Evolutionary conservation across 2,888 invertebrate species (phyloP).

Genomic region (Synergus umbraculus): DNA sequence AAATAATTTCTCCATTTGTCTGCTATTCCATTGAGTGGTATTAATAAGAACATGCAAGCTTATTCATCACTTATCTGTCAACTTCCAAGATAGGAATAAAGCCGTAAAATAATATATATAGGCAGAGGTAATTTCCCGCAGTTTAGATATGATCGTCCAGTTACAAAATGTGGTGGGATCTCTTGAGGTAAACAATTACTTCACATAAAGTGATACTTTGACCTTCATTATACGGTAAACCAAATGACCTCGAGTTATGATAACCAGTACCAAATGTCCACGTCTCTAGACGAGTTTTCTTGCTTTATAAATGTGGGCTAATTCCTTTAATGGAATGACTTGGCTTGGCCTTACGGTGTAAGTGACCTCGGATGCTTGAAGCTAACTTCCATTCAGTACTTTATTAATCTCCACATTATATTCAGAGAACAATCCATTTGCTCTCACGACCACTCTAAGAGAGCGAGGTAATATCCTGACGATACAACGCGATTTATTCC

Average conservation of each 20-base stretch:
- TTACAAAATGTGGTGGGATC: not conserved
- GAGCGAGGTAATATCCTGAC: conserved; percentile 10
- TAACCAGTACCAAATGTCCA: not conserved
- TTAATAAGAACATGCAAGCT: not conserved
- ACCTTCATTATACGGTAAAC: conserved; percentile 9
- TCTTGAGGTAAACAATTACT: not conserved
- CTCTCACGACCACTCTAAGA: conserved; percentile 21
- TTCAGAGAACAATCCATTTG: conserved; percentile 31
- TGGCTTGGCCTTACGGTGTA: conserved; percentile 28
- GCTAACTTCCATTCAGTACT: conserved; percentile 34
- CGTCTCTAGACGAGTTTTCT: not conserved
- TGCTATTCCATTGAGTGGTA: not conserved
- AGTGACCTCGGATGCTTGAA: conserved; percentile 36
- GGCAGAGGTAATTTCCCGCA: no score
- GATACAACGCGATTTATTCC: conserved; percentile 28
- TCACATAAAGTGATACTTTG: conserved; percentile 9
- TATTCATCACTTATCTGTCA: not conserved
- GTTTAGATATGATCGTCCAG: not conserved
- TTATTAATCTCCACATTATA: conserved; percentile 33
- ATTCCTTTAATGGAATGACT: conserved; percentile 31
- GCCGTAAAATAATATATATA: not conserved
- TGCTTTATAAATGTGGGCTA: conserved; percentile 30
- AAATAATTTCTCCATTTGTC: not conserved
- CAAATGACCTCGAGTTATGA: not conserved
- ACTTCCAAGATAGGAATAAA: not conserved